Evolutionary conservation across 1,140 invertebrate genomes (phyloP), one percentile per base, ranked within the genome.

Genomic region (Melitaea cinxia): DNA sequence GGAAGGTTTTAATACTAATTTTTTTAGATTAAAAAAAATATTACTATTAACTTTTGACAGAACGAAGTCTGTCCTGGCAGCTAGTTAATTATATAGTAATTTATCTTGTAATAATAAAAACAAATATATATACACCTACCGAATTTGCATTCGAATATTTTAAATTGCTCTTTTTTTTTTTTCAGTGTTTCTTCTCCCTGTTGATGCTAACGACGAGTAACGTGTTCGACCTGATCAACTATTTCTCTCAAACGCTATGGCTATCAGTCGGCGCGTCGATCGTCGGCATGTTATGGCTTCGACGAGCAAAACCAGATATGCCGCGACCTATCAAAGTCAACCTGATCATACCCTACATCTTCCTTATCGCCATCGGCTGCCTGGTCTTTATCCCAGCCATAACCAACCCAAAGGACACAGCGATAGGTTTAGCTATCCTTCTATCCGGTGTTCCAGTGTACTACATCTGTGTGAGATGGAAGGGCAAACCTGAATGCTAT

Each of bases 371-470:
- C 49, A 98, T 97, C 73, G 91, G 94, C 26, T 97, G 97, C 68
- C 90, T 99, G 35, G 95, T 98, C 23, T 91, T 95, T 14, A 93
- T 97, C 26, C 97, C 98, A 0, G 95, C 96, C 66, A 94, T 95
- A 42, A 93, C 93, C 9, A 93, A 94, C 56, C 96, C 97, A 0
- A 93, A 85, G 68, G 97, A 97, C 90, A 96, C 97, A 9, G 95
- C 95, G 0, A 94, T 98, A 39, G 98, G 97, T 12, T 84, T 96
- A 9, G 92, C 92, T 7, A 97, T 99, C 37, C 96, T 98, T 28
- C 75, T 95, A 0, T 95, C 96, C 4, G 98, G 97, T 6, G 95
- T 99, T 64, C 98, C 98, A 1, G 95, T 99, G 2, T 99, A 99
- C 86, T 94, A 95, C 45, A 65, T 98, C 0, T 98, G 97, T 70